These are phyloP conservation scores for Tetrapedia diversipes DNA, from an alignment of 2,888 invertebrate species.

Conservation along the genomic window DNA sequence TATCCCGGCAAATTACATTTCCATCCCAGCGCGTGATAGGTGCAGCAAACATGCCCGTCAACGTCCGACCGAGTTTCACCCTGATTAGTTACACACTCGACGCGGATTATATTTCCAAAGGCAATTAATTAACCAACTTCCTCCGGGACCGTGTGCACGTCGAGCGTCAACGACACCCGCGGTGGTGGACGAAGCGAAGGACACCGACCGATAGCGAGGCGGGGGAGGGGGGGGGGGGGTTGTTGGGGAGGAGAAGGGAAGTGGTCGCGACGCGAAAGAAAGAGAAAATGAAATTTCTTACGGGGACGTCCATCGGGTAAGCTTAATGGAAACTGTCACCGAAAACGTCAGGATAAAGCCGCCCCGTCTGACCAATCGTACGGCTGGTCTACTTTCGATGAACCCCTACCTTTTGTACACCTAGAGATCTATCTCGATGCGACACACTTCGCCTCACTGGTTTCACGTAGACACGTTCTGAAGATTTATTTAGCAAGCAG, in stretches of 20 bases:
- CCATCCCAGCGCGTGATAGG: slow-evolving; percentile 75
- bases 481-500: too few relatives aligned
- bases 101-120: slow-evolving; percentile 71
- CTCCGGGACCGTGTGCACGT: slow-evolving; percentile 39
- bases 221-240: too few relatives aligned
- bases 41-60: slow-evolving; percentile 75
- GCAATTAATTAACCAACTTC: slow-evolving; percentile 75
- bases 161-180: slow-evolving; percentile 4
- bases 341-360: slow-evolving; percentile 49
- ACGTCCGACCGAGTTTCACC: slow-evolving; percentile 74
- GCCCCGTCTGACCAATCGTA: slow-evolving; percentile 49
- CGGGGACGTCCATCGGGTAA: slow-evolving; percentile 36
- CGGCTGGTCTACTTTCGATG: slow-evolving; percentile 39
- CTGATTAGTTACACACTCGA: slow-evolving; percentile 73
- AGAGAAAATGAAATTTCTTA: slow-evolving; percentile 61
- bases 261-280: too few relatives aligned
- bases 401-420: neutral
- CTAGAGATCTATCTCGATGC: neutral
- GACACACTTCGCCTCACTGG: too few relatives aligned
- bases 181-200: neutral
- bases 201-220: neutral
- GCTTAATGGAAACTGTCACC: slow-evolving; percentile 65
- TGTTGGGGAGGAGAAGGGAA: neutral
- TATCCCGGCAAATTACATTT: slow-evolving; percentile 76
- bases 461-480: too few relatives aligned